phyloP scores from a whole-genome alignment of 2,113 vertebrate genomes.

The Peromyscus leucopus region DNA sequence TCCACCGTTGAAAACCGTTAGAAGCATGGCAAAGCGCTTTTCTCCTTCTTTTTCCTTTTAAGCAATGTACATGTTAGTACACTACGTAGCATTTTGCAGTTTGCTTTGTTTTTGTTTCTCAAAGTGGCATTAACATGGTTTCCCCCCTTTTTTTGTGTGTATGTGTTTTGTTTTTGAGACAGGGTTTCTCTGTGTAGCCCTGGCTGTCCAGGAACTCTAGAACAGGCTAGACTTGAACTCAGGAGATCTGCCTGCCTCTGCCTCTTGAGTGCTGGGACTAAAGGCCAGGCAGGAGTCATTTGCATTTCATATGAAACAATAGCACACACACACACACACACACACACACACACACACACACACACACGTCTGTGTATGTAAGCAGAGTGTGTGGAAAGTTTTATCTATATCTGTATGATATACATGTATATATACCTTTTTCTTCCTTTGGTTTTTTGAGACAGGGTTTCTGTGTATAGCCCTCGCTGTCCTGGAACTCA shows the following conservation, averaged over 20 bases:
- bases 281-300: neutral
- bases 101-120: constrained; percentile 11
- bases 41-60: neutral
- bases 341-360: no score
- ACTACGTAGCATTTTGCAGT: neutral
- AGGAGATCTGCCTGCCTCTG: neutral
- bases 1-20: neutral
- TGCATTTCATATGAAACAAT: neutral
- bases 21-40: neutral
- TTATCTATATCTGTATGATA: neutral
- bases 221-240: neutral
- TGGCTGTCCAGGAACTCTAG: neutral
- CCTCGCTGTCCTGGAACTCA: no score
- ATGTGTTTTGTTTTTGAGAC: neutral
- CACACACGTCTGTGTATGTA: neutral
- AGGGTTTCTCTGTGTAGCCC: neutral
- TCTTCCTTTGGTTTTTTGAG: no score
- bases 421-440: neutral
- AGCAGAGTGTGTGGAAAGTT: neutral
- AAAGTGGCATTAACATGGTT: neutral
- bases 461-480: no score
- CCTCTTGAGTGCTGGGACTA: neutral
- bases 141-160: neutral
- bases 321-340: no score
- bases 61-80: neutral